A percentile compares a stretch with the other conserved stretches of the same genome.
These are phyloP conservation scores for Linurgus olivaceus DNA, from an alignment of 2,797 vertebrate species.

Conservation along the genomic window DNA sequence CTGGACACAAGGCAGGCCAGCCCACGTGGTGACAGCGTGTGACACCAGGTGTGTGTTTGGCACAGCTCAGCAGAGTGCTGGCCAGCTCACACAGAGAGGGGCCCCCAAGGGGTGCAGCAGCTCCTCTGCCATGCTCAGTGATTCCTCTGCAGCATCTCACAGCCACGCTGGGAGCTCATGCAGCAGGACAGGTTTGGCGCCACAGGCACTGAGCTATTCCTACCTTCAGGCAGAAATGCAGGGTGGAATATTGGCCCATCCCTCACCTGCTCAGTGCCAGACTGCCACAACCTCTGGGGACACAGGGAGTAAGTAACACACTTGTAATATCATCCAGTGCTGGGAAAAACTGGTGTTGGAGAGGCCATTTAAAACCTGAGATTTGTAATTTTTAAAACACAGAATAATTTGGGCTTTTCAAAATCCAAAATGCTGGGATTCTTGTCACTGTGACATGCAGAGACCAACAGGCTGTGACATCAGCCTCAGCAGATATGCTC, in stretches of 20 bases:
- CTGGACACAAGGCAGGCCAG: neutral
- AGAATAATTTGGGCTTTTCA: neutral
- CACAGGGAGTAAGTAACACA: neutral
- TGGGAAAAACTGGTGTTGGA: neutral
- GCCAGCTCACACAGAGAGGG: neutral
- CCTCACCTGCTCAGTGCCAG: neutral
- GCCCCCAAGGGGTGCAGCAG: accelerated
- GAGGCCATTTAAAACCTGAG: neutral
- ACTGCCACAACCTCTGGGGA: neutral
- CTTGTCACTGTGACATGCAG: neutral
- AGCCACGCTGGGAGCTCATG: accelerated
- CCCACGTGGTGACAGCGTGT: accelerated
- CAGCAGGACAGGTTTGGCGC: neutral
- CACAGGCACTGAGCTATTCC: accelerated
- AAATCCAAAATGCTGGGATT: neutral
- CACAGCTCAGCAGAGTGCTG: neutral
- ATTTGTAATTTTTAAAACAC: neutral
- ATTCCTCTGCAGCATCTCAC: neutral
- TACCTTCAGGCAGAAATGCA: neutral
- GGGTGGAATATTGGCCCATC: neutral
- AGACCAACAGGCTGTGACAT: neutral
- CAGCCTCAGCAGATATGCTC: accelerated
- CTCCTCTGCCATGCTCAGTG: accelerated
- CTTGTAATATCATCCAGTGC: accelerated
- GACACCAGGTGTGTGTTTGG: neutral